Base-by-base conservation (phyloP, 2,888 invertebrate genomes). In the Gari tellinella region DNA sequence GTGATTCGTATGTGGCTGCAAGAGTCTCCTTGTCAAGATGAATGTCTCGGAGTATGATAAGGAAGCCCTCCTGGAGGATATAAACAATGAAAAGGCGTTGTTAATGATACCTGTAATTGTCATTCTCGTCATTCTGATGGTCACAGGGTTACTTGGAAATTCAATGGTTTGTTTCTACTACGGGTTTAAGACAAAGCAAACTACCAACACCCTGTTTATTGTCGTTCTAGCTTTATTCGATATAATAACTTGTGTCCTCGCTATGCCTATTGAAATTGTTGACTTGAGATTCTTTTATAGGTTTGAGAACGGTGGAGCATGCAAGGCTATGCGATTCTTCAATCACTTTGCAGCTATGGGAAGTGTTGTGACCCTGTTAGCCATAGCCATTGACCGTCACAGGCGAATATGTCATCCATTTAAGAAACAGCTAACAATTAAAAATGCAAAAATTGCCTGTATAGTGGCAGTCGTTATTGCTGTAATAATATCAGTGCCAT, bases 341-440 rank as follows among this genome's bases (percentile, higher is more conserved):
- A 83, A 81, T 37, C 72, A 81, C 31, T 75, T 84, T 45, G 73
- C 78, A 10, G 74, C 81, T 0, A 70, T 83, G 23, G 75, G 75
- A 15, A 85, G 85, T 12, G 82, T 73, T 0, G 38, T 66, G 15
- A 81, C 72, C 7, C 72, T 87, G 2, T 55, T 86, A 1, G 83
- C 80, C 0, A 85, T 87, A 48, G 78, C 86, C 1, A 69, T 82
- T 1, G 87, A 87, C 52, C 67, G 89, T 8, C 87, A 80, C 72
- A 61, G 80, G 51, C 83, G 85, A 38, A 78, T 89, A 7, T 86
- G 89, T 51, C 72, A 58, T n/a, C 89, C 87, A 0, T 77, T 86
- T 14, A 70, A 79, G 23, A 62, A 62, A 14, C 88, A 88, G 56
- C 72, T 87, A 31, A 62, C 70, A 1, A 25, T 75, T 0, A 64